Evolutionary conservation across 2,797 vertebrate species (phyloP).

Genomic region (Adrianichthys oophorus): DNA sequence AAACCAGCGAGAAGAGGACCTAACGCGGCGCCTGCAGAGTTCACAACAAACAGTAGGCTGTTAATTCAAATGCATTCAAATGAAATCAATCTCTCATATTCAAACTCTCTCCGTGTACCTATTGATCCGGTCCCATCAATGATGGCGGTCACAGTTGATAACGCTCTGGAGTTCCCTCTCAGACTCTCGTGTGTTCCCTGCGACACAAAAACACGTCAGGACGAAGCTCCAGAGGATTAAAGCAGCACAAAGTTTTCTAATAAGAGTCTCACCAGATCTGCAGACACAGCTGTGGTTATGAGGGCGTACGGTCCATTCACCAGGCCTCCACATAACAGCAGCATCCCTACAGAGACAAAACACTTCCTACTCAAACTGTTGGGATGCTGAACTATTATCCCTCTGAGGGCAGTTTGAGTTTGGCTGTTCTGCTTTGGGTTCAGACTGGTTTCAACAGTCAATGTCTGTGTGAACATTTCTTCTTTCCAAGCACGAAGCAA

Average conservation of each 20-base stretch:
- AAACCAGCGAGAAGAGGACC: slow-evolving; percentile 92
- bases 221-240: background rate
- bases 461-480: background rate
- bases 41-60: background rate
- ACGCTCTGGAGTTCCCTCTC: slow-evolving; percentile 90
- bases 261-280: slow-evolving; percentile 87
- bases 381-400: too few species aligned
- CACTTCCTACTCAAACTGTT: background rate
- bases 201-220: background rate
- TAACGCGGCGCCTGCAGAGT: slow-evolving; percentile 85
- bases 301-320: slow-evolving; percentile 96
- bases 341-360: slow-evolving; percentile 79
- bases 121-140: slow-evolving; percentile 95
- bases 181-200: slow-evolving; percentile 94
- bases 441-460: background rate
- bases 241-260: background rate
- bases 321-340: slow-evolving; percentile 89
- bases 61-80: background rate
- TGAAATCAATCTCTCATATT: too few species aligned
- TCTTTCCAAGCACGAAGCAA: slow-evolving; percentile 5
- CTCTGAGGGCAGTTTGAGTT: too few species aligned
- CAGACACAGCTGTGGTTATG: slow-evolving; percentile 95
- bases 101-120: slow-evolving; percentile 68
- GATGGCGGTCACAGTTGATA: slow-evolving; percentile 95
- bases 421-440: background rate